A percentile compares a stretch with the other conserved stretches of the same genome.
Evolutionary conservation across 2,888 invertebrate genomes (phyloP).

Genomic region (Rhingia campestris): DNA sequence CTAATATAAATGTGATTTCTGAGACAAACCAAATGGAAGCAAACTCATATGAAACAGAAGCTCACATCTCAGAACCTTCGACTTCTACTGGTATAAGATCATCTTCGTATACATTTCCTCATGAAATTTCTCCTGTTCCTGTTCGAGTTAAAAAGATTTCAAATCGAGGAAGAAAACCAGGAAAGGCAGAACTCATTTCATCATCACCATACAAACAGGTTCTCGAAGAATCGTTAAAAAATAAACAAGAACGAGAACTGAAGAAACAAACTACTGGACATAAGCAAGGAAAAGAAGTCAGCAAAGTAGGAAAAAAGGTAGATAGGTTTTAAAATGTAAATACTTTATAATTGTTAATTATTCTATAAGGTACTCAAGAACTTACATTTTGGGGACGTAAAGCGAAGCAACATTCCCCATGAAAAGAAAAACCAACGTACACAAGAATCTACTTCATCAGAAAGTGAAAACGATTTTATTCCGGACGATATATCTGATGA

Average conservation of each 20-base stretch:
- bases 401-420: no score
- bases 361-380: slow-evolving; percentile 13
- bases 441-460: slow-evolving; percentile 52
- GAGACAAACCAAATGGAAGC: no score
- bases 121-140: no score
- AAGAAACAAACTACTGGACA: slow-evolving; percentile 32
- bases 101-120: no score
- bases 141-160: no score
- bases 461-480: slow-evolving; percentile 43
- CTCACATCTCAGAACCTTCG: no score
- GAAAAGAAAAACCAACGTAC: slow-evolving; percentile 47
- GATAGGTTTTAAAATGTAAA: slow-evolving; percentile 22
- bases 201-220: slow-evolving; percentile 52
- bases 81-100: no score
- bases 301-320: slow-evolving; percentile 3
- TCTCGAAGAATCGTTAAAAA: no score
- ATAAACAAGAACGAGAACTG: no score
- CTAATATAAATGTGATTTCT: no score
- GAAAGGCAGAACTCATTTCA: slow-evolving; percentile 48
- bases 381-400: no score
- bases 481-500: slow-evolving; percentile 28
- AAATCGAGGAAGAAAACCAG: slow-evolving; percentile 45
- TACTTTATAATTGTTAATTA: slow-evolving; percentile 13
- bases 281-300: slow-evolving; percentile 5
- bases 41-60: no score